Evolutionary conservation across 2,888 invertebrate genomes (phyloP), one percentile per base, ranked within the genome.

Genomic region (Antheraea yamamai): DNA sequence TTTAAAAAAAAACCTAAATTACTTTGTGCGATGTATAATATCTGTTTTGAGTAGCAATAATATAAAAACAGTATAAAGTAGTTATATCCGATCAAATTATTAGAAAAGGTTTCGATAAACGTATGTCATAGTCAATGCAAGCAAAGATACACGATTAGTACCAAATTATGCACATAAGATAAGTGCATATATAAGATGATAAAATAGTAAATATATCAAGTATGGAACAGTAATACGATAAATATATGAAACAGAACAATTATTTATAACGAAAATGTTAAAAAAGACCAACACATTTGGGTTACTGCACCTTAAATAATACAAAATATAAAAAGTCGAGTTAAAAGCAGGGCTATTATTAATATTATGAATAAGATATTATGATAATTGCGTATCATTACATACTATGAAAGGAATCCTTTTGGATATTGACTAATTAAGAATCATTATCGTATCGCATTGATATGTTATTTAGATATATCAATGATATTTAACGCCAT

Each of bases 291-390:
- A 10, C 1, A 10, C 1, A 61, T 12, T 23, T 23, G 23, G 23
- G 61, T 61, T 23, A 30, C 82, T 77, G 80, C 79, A 64, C 82
- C 85, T 86, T 86, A 86, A 86, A 76, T 30, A 68, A 39, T 20
- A n/a, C 7, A 70, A 39, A 8, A 70, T 20, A 39, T 4, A 70
- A 70, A 70, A 66, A 79, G 76, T 79, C 76, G 78, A 81, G 82
- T 84, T 75, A 75, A 47, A 72, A 72, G 4, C n/a, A 72, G 71
- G 39, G 55, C 72, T 75, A 75, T 72, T 61, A 58, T 58, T 61
- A 72, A 71, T 74, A 74, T 70, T 61, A 72, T 75, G 58, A 72
- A 75, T 75, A 72, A 75, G 70, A 39, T 70, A 70, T 70, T 70
- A 70, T n/a, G 12, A 70, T 70, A 70, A 70, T 70, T 70, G n/a